phyloP scores from a whole-genome alignment of 2,888 invertebrate species.

The Chymomyza fuscimana region DNA sequence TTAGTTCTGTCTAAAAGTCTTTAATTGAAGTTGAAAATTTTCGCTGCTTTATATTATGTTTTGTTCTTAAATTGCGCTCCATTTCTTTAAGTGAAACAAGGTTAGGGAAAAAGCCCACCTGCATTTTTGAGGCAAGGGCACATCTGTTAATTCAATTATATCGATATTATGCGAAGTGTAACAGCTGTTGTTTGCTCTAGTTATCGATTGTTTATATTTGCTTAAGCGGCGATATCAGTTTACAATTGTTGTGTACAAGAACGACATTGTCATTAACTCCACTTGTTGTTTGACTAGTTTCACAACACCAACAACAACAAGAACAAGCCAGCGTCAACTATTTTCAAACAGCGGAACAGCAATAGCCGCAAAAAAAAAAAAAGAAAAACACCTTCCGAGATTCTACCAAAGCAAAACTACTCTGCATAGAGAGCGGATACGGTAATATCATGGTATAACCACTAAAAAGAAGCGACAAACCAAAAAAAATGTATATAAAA shows the following conservation, averaged over 20 bases:
- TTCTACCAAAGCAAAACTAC: neutral
- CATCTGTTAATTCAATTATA: neutral
- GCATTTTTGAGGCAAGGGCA: neutral
- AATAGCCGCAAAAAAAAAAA: neutral
- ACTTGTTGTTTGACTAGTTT: neutral
- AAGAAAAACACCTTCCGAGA: neutral
- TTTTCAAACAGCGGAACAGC: neutral
- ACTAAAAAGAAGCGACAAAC: constrained; percentile 31
- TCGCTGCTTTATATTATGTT: no score
- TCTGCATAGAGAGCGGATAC: neutral
- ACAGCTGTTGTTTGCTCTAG: neutral
- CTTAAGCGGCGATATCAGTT: neutral
- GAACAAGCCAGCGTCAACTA: constrained; percentile 13
- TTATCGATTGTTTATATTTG: constrained; percentile 2
- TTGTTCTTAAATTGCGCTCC: no score
- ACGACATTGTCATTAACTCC: neutral
- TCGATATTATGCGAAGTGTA: neutral
- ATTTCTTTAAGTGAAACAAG: no score
- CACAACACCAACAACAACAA: neutral
- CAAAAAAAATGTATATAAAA: constrained; percentile 33
- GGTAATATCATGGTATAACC: constrained; percentile 6
- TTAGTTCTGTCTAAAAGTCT: no score
- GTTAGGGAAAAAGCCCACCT: neutral
- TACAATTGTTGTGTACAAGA: neutral
- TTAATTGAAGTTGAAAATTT: no score